A percentile compares a stretch with the other conserved stretches of the same genome.
phyloP scores from a whole-genome alignment of 2,113 vertebrate genomes.

The Chaetodon trifascialis region DNA sequence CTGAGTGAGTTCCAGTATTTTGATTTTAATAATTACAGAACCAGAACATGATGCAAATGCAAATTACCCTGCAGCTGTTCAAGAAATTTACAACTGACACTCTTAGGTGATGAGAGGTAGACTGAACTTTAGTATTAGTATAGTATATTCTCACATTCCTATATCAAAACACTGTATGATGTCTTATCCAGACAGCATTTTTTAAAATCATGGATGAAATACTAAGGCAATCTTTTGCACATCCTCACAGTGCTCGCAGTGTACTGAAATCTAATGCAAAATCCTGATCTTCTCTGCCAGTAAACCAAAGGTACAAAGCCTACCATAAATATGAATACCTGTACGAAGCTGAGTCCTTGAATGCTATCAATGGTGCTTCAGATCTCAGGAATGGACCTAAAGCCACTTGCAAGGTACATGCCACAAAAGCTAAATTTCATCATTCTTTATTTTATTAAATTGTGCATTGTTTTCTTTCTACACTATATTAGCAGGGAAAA shows the following conservation, averaged over 20 bases:
- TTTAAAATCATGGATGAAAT: not conserved
- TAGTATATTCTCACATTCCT: not conserved
- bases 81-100: not conserved
- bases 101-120: not conserved
- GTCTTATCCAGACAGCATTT: not conserved
- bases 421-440: not conserved
- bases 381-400: slow-evolving; percentile 87
- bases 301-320: slow-evolving; percentile 89
- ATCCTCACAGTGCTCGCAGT: not conserved
- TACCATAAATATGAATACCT: slow-evolving; percentile 91
- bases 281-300: slow-evolving; percentile 70
- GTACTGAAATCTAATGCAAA: not conserved
- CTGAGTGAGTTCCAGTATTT: slow-evolving; percentile 73
- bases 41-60: not conserved
- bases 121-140: not conserved
- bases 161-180: not conserved
- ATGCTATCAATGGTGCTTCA: slow-evolving; percentile 85
- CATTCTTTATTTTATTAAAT: not conserved
- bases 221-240: not conserved
- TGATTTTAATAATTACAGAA: not conserved
- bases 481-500: too few relatives aligned
- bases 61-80: not conserved
- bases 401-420: slow-evolving; percentile 88
- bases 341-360: slow-evolving; percentile 92
- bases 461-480: too few relatives aligned